Evolutionary conservation across 2,113 vertebrate species (phyloP).

Genomic region (Caranx melampygus): DNA sequence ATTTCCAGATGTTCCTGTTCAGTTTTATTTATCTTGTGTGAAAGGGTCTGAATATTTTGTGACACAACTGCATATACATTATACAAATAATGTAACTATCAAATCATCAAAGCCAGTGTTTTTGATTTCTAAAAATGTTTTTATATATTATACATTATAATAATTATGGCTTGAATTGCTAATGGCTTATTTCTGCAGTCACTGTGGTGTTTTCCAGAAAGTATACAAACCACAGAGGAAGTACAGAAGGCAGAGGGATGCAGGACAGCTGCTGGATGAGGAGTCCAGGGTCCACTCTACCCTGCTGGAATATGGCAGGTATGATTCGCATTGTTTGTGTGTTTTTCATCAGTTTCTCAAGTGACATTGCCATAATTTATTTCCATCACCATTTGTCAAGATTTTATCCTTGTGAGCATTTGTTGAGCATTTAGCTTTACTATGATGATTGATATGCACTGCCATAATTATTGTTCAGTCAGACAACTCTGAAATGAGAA

Average conservation of each 20-base stretch:
- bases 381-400: not conserved
- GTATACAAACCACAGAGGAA: slow-evolving; percentile 95
- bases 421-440: not conserved
- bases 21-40: too few species aligned
- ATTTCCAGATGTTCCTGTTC: too few species aligned
- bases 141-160: not conserved
- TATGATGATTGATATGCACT: too few species aligned
- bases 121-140: too few species aligned
- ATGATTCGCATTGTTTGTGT: slow-evolving; percentile 10
- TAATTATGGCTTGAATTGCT: too few species aligned
- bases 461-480: too few species aligned
- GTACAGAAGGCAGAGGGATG: slow-evolving; percentile 90
- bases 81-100: too few species aligned
- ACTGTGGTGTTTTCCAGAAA: slow-evolving; percentile 78
- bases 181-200: not conserved
- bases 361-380: not conserved
- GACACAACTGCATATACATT: not conserved
- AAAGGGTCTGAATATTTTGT: not conserved
- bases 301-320: slow-evolving; percentile 96
- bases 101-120: too few species aligned
- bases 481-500: too few species aligned
- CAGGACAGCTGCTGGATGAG: slow-evolving; percentile 90
- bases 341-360: too few species aligned
- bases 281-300: slow-evolving; percentile 96
- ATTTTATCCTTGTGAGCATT: not conserved